Conservation (phyloP, 1,140 invertebrate species). For the Halesus radiatus region DNA sequence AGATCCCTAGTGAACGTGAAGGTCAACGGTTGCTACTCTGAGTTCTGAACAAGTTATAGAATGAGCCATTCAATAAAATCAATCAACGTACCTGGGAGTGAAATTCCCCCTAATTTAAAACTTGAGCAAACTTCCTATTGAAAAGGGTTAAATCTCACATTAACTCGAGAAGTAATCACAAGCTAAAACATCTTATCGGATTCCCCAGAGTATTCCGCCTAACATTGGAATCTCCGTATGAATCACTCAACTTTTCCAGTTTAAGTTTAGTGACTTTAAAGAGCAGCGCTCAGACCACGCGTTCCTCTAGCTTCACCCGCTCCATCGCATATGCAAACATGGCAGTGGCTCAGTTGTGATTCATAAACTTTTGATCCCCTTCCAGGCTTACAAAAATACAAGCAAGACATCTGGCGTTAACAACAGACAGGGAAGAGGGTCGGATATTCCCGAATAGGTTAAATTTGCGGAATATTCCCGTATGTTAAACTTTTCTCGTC, state of each 20-base stretch:
- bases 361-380: slow-evolving; percentile 48
- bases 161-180: not conserved
- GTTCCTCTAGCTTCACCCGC: slow-evolving; percentile 24
- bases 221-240: not conserved
- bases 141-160: not conserved
- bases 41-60: no score
- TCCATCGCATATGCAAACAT: slow-evolving; percentile 25
- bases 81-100: no score
- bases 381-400: slow-evolving; percentile 40
- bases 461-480: no score
- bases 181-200: not conserved
- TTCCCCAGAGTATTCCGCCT: not conserved
- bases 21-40: no score
- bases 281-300: not conserved
- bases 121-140: not conserved
- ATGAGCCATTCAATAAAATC: no score
- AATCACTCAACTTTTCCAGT: slow-evolving; percentile 16
- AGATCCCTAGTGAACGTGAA: no score
- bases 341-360: slow-evolving; percentile 36
- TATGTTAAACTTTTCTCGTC: not conserved
- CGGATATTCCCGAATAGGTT: not conserved
- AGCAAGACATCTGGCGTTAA: slow-evolving; percentile 27
- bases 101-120: no score
- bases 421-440: not conserved
- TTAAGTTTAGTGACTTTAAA: slow-evolving; percentile 26